Evolutionary conservation across 2,888 invertebrate species (phyloP).

Genomic region (Drosophila leonis): DNA sequence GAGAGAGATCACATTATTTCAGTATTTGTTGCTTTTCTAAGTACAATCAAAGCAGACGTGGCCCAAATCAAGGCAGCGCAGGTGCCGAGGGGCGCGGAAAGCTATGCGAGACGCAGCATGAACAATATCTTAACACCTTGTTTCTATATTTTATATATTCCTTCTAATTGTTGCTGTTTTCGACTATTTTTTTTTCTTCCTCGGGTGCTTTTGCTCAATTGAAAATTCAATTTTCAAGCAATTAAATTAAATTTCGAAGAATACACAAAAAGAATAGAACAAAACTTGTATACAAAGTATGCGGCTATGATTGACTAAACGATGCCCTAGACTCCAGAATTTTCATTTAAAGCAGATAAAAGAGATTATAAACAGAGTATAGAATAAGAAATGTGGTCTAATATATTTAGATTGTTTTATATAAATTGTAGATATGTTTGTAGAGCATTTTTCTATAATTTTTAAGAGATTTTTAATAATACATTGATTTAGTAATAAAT

Average conservation of each 20-base stretch:
- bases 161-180: conserved; percentile 17
- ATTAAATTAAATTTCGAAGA: conserved; percentile 71
- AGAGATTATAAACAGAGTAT: not conserved
- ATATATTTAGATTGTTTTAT: not conserved
- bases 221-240: conserved; percentile 72
- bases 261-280: conserved; percentile 39
- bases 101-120: conserved; percentile 1
- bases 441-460: too few relatives aligned
- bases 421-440: too few relatives aligned
- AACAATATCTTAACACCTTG: conserved; percentile 54
- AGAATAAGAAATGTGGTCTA: not conserved
- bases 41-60: conserved; percentile 49
- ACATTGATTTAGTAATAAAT: too few relatives aligned
- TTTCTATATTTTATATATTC: conserved; percentile 17
- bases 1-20: conserved; percentile 26
- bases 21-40: conserved; percentile 49
- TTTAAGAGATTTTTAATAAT: too few relatives aligned
- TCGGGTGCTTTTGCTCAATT: conserved; percentile 54
- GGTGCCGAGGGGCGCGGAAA: not conserved
- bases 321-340: conserved; percentile 13
- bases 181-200: conserved; percentile 12
- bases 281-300: not conserved
- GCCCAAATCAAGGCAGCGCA: not conserved
- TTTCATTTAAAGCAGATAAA: not conserved
- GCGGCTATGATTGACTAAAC: not conserved